Base-by-base conservation (phyloP, 2,888 invertebrate species). In the Tiliacea aurago region DNA sequence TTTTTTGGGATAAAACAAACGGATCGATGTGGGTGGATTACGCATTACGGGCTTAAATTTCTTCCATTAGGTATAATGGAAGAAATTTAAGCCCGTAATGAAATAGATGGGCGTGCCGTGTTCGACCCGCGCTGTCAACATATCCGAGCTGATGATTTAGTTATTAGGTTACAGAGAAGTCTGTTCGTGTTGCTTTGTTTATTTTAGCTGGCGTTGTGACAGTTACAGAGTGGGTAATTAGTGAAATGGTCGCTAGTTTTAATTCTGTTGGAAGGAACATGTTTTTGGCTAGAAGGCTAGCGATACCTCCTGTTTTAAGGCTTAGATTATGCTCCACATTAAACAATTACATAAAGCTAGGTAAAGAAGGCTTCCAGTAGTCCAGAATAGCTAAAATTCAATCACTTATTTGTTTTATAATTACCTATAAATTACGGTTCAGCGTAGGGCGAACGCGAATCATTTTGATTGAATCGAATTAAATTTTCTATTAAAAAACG, bases 41-140 rank as follows among this genome's bases (percentile, higher is more conserved):
- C n/a, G n/a, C n/a, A n/a, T n/a, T n/a, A n/a, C n/a, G n/a, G n/a
- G n/a, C n/a, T n/a, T n/a, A n/a, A n/a, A n/a, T n/a, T n/a, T n/a
- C n/a, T n/a, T n/a, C n/a, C n/a, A n/a, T n/a, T n/a, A n/a, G n/a
- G n/a, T n/a, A n/a, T 87, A 84, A 89, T 87, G 85, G 81, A 84
- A 75, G 90, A 87, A 87, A 89, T 86, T 84, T 78, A 84, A 90
- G 85, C 84, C 81, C 84, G 80, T 89, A 88, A 89, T 90, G 87
- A 88, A 90, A 87, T 86, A 83, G 87, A 58, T 33, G 78, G 88
- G 90, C 37, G 87, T 81, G 87, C 53, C 80, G 41, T 28, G 47
- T 28, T 18, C 37, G 61, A 47, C 51, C 69, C 23, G 20, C 28
- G 15, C 33, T 69, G 62, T 67, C 71, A 78, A 71, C 69, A 43